Conservation (phyloP, 1,140 invertebrate genomes). For the Lycorma delicatula region DNA sequence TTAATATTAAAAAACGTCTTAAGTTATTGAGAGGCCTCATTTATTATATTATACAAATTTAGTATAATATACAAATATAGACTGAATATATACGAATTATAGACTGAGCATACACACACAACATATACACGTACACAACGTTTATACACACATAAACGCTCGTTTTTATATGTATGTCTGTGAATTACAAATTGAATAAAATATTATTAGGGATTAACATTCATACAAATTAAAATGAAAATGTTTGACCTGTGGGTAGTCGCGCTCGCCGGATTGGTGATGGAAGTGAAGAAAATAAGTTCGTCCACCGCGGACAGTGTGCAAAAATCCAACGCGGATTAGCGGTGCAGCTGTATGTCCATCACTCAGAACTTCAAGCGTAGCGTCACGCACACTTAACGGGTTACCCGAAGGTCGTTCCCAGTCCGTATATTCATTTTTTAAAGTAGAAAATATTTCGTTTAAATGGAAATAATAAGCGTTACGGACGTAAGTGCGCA, state of each 20-base stretch:
- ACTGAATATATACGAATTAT: too few species aligned
- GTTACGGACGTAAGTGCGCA: conserved; percentile 80
- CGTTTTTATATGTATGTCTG: too few species aligned
- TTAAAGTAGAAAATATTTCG: conserved; percentile 81
- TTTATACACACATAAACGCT: too few species aligned
- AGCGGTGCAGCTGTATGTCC: conserved; percentile 77
- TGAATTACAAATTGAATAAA: too few species aligned
- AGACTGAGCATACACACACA: too few species aligned
- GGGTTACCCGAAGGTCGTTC: conserved; percentile 68
- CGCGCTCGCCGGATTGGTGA: conserved; percentile 62
- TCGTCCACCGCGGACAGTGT: conserved; percentile 60
- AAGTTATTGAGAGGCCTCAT: too few species aligned
- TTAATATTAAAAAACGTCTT: too few species aligned
- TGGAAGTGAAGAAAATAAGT: conserved; percentile 85
- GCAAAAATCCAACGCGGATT: conserved; percentile 68
- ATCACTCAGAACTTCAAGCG: conserved; percentile 70
- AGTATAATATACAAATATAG: too few species aligned
- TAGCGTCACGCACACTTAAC: conserved; percentile 63
- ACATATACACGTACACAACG: too few species aligned
- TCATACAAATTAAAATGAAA: too few species aligned
- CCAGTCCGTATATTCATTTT: conserved; percentile 92
- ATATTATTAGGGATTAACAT: too few species aligned
- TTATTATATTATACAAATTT: too few species aligned
- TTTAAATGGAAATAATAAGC: conserved; percentile 82
- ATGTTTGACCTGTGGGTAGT: conserved; percentile 64